Evolutionary conservation across 2,113 vertebrate genomes (phyloP), one percentile per base, ranked within the genome.

Genomic region (Cygnus buccinator): DNA sequence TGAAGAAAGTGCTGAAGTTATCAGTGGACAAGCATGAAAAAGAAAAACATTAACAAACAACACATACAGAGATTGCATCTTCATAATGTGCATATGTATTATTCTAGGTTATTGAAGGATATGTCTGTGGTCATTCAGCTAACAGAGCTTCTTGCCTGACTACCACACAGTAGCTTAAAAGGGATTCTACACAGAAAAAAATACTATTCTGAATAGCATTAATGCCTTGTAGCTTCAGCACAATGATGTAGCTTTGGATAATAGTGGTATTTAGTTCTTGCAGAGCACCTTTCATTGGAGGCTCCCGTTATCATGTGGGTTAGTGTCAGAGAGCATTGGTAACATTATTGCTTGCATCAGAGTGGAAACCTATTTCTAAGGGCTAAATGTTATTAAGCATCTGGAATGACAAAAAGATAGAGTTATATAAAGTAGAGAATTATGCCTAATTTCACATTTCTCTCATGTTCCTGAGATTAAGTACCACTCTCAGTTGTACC

Each of bases 1-100:
- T 26, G 13, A 71, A 72, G 41, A 79, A 92, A 88, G 43, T 33
- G 43, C 29, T 90, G 58, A 93, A 93, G 75, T 90, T 88, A 79
- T 57, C 65, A 77, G 20, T 31, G 26, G 54, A 67, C 35, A 84
- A 68, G 13, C 41, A 58, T 37, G 59, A 75, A 92, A 87, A 15
- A 73, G 25, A 79, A 87, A 75, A 72, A 57, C 7, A 50, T 52
- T 44, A 67, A 63, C 25, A 93, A 93, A 23, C 35, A 93, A 72
- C 31, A 84, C 4, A n/a, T 18, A 84, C 84, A 70, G 23, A 11
- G 74, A 65, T 41, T 73, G 14, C 11, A 72, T 33, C 68, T 73
- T 46, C 67, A 26, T 44, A 44, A 41, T 5, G 33, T 0, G 9
- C 6, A 13, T 33, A n/a, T n/a, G 10, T 18, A 72, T 88, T 87